Percentiles rank a stretch among this genome's conserved stretches.
These are phyloP conservation scores for Parus major DNA, from an alignment of 2,113 vertebrate genomes.

Conservation along the genomic window DNA sequence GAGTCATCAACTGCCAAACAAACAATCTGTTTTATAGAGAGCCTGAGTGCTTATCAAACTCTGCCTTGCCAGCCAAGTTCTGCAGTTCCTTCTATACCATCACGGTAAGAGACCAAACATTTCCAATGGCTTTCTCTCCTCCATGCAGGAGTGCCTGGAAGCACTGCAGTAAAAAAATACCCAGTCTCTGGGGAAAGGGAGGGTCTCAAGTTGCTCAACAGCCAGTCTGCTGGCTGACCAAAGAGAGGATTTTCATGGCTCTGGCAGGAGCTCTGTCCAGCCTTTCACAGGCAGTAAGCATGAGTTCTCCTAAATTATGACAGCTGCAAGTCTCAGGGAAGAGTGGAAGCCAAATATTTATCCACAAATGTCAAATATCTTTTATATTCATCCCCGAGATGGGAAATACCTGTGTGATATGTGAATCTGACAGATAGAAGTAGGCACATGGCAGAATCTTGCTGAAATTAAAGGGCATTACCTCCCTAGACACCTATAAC, in stretches of 20 bases:
- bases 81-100: neutral
- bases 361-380: neutral
- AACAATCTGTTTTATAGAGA: neutral
- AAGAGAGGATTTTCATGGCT: neutral
- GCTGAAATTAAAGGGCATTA: neutral
- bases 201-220: neutral
- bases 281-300: conserved; percentile 30
- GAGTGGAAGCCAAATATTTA: neutral
- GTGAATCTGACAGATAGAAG: neutral
- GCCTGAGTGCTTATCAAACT: neutral
- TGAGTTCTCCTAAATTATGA: neutral
- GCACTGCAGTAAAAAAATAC: neutral
- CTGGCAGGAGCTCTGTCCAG: neutral
- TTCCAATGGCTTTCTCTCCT: neutral
- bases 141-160: neutral
- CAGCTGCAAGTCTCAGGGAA: neutral
- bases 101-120: neutral
- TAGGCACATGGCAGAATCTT: neutral
- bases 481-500: neutral
- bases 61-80: neutral
- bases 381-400: neutral
- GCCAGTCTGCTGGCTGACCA: neutral
- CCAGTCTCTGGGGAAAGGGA: neutral
- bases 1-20: neutral
- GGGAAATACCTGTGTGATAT: neutral